A percentile compares a stretch with the other conserved stretches of the same genome.
phyloP scores from a whole-genome alignment of 1,140 invertebrate genomes.

The Eufriesea mexicana region DNA sequence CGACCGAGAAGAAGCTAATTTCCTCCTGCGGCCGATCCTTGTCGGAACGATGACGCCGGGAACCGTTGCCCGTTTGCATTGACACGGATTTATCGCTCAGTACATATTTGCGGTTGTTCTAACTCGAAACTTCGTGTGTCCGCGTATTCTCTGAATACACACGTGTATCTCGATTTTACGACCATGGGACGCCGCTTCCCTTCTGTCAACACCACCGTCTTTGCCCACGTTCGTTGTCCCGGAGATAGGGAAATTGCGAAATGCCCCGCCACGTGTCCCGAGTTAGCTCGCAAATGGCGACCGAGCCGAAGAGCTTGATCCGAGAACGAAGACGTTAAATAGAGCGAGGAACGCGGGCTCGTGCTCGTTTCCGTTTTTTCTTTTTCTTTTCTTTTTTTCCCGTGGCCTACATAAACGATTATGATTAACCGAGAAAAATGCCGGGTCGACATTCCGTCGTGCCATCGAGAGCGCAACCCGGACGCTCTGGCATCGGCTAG shows the following conservation, averaged over 20 bases:
- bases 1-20: constrained; percentile 4
- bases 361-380: neutral
- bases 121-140: neutral
- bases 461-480: neutral
- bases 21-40: neutral
- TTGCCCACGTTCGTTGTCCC: neutral
- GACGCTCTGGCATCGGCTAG: neutral
- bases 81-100: constrained; percentile 20
- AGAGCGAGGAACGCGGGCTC: constrained; percentile 8
- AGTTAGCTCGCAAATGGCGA: neutral
- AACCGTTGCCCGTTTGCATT: neutral
- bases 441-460: neutral
- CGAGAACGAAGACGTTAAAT: neutral
- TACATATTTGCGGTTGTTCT: constrained; percentile 13
- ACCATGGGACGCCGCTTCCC: neutral
- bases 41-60: neutral
- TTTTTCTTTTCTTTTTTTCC: neutral
- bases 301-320: neutral
- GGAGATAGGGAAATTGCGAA: too few species aligned
- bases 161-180: constrained; percentile 1
- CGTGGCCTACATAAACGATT: constrained; percentile 34
- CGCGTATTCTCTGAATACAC: neutral
- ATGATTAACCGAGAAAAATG: constrained; percentile 35
- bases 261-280: neutral
- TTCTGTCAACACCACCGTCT: neutral